Evolutionary conservation across 2,888 invertebrate species (phyloP).

Genomic region (Cephus pulcher): DNA sequence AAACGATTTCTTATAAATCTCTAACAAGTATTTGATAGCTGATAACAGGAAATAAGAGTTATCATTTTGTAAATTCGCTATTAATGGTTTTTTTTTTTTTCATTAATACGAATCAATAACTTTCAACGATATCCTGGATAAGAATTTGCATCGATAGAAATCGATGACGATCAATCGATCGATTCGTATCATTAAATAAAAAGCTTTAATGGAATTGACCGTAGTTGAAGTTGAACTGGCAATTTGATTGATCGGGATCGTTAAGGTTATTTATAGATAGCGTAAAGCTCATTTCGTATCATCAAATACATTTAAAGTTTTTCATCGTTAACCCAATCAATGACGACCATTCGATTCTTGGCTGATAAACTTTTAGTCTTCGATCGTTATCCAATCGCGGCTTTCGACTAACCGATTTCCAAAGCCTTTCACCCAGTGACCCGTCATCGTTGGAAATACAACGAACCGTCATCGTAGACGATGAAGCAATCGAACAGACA

Average conservation of each 20-base stretch:
- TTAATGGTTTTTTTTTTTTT: background rate
- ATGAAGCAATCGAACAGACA: background rate
- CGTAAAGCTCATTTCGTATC: background rate
- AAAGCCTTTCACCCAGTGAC: background rate
- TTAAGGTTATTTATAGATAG: background rate
- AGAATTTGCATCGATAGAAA: background rate
- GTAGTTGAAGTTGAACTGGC: background rate
- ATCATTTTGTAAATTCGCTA: background rate
- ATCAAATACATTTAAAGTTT: background rate
- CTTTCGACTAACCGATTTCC: background rate
- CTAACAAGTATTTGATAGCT: slow-evolving; percentile 17
- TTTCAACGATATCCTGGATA: background rate
- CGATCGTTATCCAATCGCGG: background rate
- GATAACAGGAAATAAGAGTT: background rate
- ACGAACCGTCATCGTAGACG: background rate
- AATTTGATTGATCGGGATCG: background rate
- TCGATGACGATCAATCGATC: background rate
- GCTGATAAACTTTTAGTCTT: background rate
- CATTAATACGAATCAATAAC: background rate
- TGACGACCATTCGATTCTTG: background rate
- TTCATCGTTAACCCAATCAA: background rate
- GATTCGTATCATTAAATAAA: background rate
- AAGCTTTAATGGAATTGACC: background rate
- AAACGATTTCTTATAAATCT: background rate
- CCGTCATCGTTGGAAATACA: slow-evolving; percentile 6